Evolutionary conservation across 2,797 vertebrate genomes (phyloP).

Genomic region (Sebastes hopkinsi): DNA sequence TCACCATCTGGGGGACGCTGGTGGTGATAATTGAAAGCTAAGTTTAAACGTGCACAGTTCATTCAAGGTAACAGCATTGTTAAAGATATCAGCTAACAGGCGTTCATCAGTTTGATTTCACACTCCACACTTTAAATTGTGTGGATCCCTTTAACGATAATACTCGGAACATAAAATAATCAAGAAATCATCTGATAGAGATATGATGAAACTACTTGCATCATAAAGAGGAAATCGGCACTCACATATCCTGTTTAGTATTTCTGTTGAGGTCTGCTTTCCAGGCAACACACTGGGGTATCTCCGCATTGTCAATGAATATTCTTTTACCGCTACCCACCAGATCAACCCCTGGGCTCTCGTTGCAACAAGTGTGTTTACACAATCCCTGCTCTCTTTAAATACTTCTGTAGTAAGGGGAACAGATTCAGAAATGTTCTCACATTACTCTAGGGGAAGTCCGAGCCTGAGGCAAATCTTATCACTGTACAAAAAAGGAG

Average conservation of each 20-base stretch:
- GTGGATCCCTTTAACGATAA: not conserved
- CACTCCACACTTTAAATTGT: not conserved
- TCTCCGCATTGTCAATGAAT: not conserved
- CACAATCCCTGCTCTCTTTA: constrained; percentile 29
- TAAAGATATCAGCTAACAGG: not conserved
- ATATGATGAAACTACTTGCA: constrained; percentile 2
- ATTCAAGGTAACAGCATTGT: not conserved
- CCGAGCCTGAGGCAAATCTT: constrained; percentile 15
- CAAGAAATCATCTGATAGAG: constrained; percentile 6
- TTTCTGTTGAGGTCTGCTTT: constrained; percentile 2
- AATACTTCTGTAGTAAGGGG: constrained; percentile 20
- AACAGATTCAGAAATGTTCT: constrained; percentile 34
- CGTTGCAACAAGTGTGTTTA: constrained; percentile 20
- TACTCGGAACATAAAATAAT: constrained; percentile 17
- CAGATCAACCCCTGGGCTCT: constrained; percentile 23
- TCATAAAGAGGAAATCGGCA: not conserved
- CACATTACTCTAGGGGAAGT: constrained; percentile 28
- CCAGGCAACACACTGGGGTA: constrained; percentile 8
- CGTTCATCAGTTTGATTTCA: not conserved
- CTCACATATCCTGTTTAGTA: not conserved
- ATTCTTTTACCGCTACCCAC: constrained; percentile 13
- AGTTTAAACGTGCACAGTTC: not conserved
- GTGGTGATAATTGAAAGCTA: not conserved
- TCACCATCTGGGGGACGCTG: not conserved
- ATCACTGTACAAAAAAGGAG: constrained; percentile 8